Base-by-base conservation (phyloP, 2,888 invertebrate species). In the Caenorhabditis sinica region DNA sequence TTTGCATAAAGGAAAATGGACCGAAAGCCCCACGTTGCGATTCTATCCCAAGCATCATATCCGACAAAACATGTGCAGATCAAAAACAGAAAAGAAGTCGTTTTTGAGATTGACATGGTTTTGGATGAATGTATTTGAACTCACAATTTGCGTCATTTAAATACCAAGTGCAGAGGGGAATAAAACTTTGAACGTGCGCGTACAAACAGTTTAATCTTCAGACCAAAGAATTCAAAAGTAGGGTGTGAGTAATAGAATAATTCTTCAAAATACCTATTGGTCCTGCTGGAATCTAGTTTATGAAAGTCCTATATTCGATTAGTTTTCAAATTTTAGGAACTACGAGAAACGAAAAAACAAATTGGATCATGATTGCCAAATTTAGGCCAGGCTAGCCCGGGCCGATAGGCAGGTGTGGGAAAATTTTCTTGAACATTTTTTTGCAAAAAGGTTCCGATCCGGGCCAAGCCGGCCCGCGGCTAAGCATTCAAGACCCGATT, bases 1-100 rank as follows among this genome's bases (percentile, higher is more conserved):
- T 61, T 56, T 28, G 74, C 65, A 28, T 75, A 75, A 5, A 61
- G 56, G 25, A 75, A 75, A 15, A 66, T 65, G n/a, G 65, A 49
- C 23, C 65, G 13, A 17, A 75, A 75, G 3, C 61, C 74, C 30
- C 61, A 33, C 2, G 74, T 43, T 0, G 65, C 53, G 13, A 75
- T 65, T 15, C 56, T 65, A 66, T 75, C 74, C 28, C 45, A 40
- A 11, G 63, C 63, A 25, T 72, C n/a, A 30, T 58, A 15, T 28
- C 72, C 43, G 20, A 74, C 23, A n/a, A 74, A 63, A 51, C 68
- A 68, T 30, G 65, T 17, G n/a, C 45, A 65, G 45, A 65, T 28
- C 17, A 65, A 2, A n/a, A 65, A 45, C 1, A 65, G 11, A 30
- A 65, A 65, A 30, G n/a, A 3, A 5, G 45, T 9, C n/a, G 45